Conservation (phyloP, 2,113 vertebrate genomes). For the Lepus europaeus region DNA sequence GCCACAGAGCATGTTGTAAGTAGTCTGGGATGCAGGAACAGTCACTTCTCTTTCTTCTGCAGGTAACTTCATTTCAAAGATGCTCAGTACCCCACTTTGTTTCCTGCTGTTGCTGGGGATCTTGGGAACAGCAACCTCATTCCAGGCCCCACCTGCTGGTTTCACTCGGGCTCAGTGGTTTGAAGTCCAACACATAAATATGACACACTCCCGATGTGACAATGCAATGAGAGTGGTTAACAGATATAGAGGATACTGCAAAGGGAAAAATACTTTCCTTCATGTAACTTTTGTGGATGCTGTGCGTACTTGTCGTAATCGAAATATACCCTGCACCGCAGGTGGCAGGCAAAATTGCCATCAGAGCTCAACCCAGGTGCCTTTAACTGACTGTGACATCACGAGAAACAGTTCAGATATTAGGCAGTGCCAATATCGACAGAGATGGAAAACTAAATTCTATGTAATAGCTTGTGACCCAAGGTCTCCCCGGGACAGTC, state of each 20-base stretch:
- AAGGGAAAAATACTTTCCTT: too few species aligned
- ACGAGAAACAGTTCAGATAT: fast-evolving
- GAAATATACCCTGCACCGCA: too few species aligned
- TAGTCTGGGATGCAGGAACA: neutral
- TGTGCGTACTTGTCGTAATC: too few species aligned
- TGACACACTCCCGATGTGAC: fast-evolving
- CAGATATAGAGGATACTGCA: too few species aligned
- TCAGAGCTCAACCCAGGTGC: fast-evolving
- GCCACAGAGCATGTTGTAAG: neutral
- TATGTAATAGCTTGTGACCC: neutral
- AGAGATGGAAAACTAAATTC: fast-evolving
- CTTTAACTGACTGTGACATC: neutral
- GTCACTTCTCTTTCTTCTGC: neutral
- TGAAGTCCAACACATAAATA: neutral
- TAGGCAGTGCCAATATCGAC: neutral
- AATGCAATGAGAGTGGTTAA: fast-evolving
- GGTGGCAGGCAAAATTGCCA: neutral
- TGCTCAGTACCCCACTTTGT: neutral
- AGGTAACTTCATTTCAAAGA: neutral
- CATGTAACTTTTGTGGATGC: too few species aligned
- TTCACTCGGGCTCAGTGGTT: neutral
- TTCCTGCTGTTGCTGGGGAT: neutral
- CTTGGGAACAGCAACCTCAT: neutral
- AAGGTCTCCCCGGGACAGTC: fast-evolving
- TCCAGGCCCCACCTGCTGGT: fast-evolving